A percentile compares a stretch with the other conserved stretches of the same genome.
These are phyloP conservation scores for Sarcophaga caerulescens DNA, from an alignment of 2,888 invertebrate genomes.

Conservation along the genomic window DNA sequence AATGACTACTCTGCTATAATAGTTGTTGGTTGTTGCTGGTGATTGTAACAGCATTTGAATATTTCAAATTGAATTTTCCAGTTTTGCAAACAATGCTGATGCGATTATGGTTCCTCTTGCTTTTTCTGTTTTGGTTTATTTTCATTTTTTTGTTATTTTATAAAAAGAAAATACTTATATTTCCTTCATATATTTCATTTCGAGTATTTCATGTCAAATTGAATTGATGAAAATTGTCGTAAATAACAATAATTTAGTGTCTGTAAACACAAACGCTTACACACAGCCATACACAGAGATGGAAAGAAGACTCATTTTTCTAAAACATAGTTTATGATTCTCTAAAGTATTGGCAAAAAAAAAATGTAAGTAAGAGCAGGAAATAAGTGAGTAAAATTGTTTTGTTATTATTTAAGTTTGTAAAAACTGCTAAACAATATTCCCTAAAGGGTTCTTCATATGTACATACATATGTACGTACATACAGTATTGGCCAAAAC, in stretches of 20 bases:
- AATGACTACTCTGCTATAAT: constrained; percentile 35
- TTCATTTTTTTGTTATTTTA: neutral
- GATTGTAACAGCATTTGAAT: constrained; percentile 49
- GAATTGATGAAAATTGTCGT: constrained; percentile 68
- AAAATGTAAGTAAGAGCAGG: neutral
- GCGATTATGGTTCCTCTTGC: constrained; percentile 59
- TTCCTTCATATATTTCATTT: constrained; percentile 41
- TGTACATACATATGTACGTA: too few species aligned
- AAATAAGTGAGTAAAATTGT: neutral
- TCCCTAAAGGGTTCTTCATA: too few species aligned
- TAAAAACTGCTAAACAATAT: neutral
- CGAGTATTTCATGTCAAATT: constrained; percentile 63
- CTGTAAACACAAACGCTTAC: neutral
- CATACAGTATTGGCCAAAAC: too few species aligned
- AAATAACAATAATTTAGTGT: constrained; percentile 62
- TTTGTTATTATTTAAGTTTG: constrained; percentile 32
- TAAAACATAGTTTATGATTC: neutral
- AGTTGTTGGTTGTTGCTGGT: constrained; percentile 28
- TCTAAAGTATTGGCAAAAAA: neutral
- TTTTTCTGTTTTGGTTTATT: constrained; percentile 38
- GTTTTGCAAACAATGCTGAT: constrained; percentile 66
- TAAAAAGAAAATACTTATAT: constrained; percentile 4
- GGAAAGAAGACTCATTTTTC: neutral
- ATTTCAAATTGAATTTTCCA: constrained; percentile 66
- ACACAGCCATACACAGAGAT: neutral